phyloP scores from a whole-genome alignment of 2,113 vertebrate species.

The Phaethon lepturus region DNA sequence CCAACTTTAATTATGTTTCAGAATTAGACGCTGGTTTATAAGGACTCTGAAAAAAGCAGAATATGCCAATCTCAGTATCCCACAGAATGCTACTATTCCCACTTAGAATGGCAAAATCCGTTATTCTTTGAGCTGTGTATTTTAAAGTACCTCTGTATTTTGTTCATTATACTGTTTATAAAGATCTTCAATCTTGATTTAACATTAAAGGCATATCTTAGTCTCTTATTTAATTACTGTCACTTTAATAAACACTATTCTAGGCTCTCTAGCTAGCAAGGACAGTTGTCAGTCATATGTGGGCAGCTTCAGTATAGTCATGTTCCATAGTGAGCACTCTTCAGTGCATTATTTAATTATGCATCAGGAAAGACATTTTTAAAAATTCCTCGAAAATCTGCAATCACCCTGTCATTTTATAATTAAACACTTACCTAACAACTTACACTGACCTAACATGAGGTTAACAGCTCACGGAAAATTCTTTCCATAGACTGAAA shows the following conservation, averaged over 20 bases:
- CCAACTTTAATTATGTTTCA: slow-evolving; percentile 1
- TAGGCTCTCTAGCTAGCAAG: neutral
- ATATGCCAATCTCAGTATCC: neutral
- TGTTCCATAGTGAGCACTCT: neutral
- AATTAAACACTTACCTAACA: neutral
- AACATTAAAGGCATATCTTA: neutral
- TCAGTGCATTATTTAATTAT: neutral
- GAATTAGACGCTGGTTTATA: neutral
- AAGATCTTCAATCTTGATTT: neutral
- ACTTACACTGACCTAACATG: neutral
- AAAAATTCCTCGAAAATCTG: neutral
- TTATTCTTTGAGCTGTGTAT: neutral
- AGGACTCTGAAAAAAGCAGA: slow-evolving; percentile 9
- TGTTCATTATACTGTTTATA: neutral
- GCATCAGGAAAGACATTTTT: neutral
- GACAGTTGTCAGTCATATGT: neutral
- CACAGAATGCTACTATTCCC: neutral
- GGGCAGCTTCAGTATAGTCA: neutral
- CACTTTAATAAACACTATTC: neutral
- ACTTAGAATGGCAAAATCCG: neutral
- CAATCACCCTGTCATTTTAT: neutral
- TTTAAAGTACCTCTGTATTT: neutral
- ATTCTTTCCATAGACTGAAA: neutral
- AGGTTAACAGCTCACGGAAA: neutral
- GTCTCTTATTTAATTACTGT: neutral